Evolutionary conservation across 2,113 vertebrate genomes (phyloP).

Genomic region (Choloepus hoffmanni): DNA sequence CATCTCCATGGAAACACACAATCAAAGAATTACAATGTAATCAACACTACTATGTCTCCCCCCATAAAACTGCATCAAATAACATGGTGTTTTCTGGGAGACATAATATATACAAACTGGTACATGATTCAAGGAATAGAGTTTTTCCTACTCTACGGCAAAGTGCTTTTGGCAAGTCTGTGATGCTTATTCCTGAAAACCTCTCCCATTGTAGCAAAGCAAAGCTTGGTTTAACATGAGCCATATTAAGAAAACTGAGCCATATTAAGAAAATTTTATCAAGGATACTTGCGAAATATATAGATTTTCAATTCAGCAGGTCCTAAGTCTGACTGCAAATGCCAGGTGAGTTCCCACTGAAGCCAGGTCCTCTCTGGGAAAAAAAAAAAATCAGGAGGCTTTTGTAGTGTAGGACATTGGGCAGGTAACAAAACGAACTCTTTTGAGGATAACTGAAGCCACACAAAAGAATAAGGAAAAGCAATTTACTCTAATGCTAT

Average conservation of each 20-base stretch:
- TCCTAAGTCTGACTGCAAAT: neutral
- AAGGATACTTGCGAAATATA: neutral
- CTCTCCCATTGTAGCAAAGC: neutral
- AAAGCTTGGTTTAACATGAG: neutral
- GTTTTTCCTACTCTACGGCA: neutral
- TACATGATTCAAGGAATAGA: neutral
- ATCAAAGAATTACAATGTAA: no score
- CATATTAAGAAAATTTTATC: neutral
- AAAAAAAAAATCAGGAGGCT: neutral
- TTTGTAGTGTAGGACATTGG: neutral
- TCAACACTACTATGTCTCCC: no score
- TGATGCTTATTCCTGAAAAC: neutral
- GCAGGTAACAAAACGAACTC: neutral
- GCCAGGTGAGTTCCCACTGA: neutral
- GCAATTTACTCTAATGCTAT: neutral
- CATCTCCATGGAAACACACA: no score
- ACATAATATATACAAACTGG: no score
- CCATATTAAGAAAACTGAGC: neutral
- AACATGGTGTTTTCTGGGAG: no score
- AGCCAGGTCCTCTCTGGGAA: neutral
- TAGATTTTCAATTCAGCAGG: neutral
- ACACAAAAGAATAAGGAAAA: neutral
- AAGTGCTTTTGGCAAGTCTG: neutral
- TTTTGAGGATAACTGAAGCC: neutral
- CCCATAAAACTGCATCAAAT: no score